Base-by-base conservation (phyloP, 1,140 invertebrate species). In the Cydia pomonella region DNA sequence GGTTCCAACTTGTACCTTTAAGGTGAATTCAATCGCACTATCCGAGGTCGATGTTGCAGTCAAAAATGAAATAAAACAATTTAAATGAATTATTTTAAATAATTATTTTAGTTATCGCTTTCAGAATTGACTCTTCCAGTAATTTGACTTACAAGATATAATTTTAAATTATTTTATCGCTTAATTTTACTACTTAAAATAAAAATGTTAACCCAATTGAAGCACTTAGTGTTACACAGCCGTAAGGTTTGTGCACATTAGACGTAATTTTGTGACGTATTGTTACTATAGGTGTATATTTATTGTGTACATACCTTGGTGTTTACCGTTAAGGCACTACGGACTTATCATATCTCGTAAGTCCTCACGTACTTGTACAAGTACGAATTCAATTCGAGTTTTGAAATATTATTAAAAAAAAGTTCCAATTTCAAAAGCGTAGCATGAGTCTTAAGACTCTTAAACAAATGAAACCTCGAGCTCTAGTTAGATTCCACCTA, bases 291-390 rank as follows among this genome's bases (percentile, higher is more conserved):
- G 64, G 29, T 38, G n/a, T 29, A 18, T 72, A 53, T 76, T 73
- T 81, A 77, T 66, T 83, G 79, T 85, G 82, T 83, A 81, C 78
- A 82, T 78, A 82, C 78, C 79, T 84, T 78, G 63, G 76, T 78
- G 53, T 77, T 75, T 53, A 73, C 72, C 74, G 23, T 72, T 76
- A 74, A 78, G 47, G 47, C 47, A 50, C n/a, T 77, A 41, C 27
- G 13, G 13, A 18, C n/a, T 69, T 69, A 69, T 33, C 27, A 41
- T 33, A 23, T 9, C 1, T 18, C 33, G 33, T 10, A 10, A 38
- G 29, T 33, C 29, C 29, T 0, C 29, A 1, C 7, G 33, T 38
- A 38, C 33, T 38, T 38, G 33, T 38, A 38, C 33, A 38, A 38
- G 33, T 38, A 38, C 33, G 10, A 38, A 38, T 38, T 38, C 33